These are phyloP conservation scores for Gymnorhina tibicen DNA, from an alignment of 2,113 vertebrate species.

Conservation along the genomic window DNA sequence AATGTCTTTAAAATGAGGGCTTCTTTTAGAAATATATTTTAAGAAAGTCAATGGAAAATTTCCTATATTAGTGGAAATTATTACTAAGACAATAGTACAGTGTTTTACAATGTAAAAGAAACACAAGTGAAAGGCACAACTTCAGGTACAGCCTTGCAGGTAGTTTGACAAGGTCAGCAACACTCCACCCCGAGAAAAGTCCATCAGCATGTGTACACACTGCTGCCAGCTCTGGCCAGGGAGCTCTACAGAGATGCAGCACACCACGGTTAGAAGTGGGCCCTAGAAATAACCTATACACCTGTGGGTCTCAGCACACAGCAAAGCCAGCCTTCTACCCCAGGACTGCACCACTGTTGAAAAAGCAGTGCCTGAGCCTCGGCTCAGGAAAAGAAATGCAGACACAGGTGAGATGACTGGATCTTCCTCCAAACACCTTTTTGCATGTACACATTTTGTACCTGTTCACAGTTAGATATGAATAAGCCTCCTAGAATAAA, in stretches of 20 bases:
- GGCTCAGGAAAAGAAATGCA: not conserved
- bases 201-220: not conserved
- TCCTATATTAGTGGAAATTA: not conserved
- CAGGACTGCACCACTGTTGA: not conserved
- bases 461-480: not conserved
- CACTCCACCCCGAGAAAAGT: not conserved
- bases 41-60: not conserved
- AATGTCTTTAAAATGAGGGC: not conserved
- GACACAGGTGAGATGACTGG: accelerated
- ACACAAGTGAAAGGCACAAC: not conserved
- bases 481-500: not conserved
- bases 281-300: not conserved
- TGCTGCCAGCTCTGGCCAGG: not conserved
- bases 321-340: not conserved
- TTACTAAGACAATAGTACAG: not conserved
- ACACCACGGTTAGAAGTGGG: not conserved
- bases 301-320: not conserved
- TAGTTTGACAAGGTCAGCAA: not conserved
- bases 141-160: not conserved
- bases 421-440: not conserved
- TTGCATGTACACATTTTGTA: not conserved
- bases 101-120: not conserved
- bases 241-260: not conserved
- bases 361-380: not conserved
- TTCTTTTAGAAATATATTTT: not conserved